Conservation (phyloP, 2,113 vertebrate species). For the Stictonetta naevosa region DNA sequence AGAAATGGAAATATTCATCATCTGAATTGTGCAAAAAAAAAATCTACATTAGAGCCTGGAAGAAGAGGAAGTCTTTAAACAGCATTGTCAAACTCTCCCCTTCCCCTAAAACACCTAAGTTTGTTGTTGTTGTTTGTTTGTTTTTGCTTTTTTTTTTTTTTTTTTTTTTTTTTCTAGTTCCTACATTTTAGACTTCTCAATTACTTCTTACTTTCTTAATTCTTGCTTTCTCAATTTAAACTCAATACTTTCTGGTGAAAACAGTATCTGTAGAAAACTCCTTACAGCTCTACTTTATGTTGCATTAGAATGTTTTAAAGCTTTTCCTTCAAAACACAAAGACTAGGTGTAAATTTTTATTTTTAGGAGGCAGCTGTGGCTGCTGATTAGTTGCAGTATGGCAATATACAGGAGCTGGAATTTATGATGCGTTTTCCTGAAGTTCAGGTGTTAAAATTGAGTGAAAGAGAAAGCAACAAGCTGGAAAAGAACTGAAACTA, state of each 20-base stretch:
- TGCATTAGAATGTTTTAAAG: not conserved
- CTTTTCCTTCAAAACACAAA: not conserved
- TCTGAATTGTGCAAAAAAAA: not conserved
- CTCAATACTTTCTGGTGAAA: not conserved
- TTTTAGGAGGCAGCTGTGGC: not conserved
- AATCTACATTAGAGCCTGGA: not conserved
- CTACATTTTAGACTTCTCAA: not conserved
- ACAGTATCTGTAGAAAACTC: not conserved
- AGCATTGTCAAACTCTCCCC: not conserved
- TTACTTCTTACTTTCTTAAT: too few relatives aligned
- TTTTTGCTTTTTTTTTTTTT: not conserved
- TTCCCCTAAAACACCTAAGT: fast-evolving
- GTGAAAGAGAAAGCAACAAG: not conserved
- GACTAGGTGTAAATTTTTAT: not conserved
- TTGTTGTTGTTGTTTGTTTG: too few relatives aligned
- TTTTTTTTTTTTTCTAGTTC: not conserved
- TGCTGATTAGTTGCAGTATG: not conserved
- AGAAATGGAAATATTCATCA: not conserved
- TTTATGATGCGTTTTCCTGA: not conserved
- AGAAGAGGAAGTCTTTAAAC: not conserved
- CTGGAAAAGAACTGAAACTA: not conserved
- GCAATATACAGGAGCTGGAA: not conserved
- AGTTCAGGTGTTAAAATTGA: not conserved
- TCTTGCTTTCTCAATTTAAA: not conserved
- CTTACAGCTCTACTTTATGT: not conserved